phyloP scores from a whole-genome alignment of 2,113 vertebrate species.

The Chloropsis cyanopogon region DNA sequence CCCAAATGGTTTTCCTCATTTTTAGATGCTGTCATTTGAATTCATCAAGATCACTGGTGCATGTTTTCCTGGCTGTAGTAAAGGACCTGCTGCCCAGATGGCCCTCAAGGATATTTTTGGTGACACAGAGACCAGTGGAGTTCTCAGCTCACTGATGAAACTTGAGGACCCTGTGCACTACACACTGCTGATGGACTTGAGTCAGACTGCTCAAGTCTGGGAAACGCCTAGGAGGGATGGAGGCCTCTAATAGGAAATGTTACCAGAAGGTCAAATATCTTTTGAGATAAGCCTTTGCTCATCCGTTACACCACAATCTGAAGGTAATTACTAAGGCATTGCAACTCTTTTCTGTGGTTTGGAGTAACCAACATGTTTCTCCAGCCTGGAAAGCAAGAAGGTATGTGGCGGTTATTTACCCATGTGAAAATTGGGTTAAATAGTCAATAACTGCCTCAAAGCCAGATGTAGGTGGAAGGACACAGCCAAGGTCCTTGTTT shows the following conservation, averaged over 20 bases:
- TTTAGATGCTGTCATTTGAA: background rate
- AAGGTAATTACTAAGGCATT: background rate
- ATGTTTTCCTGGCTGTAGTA: background rate
- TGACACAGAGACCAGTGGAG: background rate
- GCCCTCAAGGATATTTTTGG: constrained; percentile 14
- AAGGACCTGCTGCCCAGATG: background rate
- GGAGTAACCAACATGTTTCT: background rate
- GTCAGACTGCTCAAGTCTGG: background rate
- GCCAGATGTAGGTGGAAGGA: background rate
- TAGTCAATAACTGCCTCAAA: background rate
- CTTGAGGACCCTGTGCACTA: background rate
- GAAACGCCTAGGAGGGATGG: background rate
- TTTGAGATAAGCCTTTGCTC: background rate
- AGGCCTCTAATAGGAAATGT: background rate
- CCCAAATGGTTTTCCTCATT: background rate
- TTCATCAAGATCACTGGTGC: background rate
- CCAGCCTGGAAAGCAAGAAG: background rate
- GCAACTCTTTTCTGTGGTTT: background rate
- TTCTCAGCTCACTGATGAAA: background rate
- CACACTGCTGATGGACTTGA: background rate
- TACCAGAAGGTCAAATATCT: background rate
- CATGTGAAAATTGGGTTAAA: background rate
- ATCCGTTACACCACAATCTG: background rate
- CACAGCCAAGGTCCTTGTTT: background rate
- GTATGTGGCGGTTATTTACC: background rate